These are phyloP conservation scores for Rhizoglyphus robini DNA, from an alignment of 1,140 invertebrate species.

Conservation along the genomic window DNA sequence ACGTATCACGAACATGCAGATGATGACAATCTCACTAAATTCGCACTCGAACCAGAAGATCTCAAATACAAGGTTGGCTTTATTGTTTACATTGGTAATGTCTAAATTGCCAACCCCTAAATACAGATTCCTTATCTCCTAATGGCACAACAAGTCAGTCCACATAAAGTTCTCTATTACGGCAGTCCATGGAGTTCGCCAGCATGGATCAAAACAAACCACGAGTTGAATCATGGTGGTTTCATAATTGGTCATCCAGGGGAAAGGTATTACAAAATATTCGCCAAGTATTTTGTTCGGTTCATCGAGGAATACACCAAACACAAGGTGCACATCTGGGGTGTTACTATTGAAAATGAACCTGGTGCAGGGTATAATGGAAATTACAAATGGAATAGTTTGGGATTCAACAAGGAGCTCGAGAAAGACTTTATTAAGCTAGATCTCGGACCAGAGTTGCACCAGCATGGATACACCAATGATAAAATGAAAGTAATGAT, in stretches of 20 bases:
- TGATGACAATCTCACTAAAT: conserved; percentile 46
- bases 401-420: conserved; percentile 35
- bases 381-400: conserved; percentile 35
- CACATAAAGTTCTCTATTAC: conserved; percentile 42
- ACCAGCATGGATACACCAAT: conserved; percentile 23
- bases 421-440: conserved; percentile 33
- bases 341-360: conserved; percentile 39
- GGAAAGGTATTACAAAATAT: conserved; percentile 36
- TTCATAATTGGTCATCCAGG: conserved; percentile 34
- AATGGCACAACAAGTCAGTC: conserved; percentile 36
- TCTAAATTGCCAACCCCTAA: conserved; percentile 9
- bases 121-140: conserved; percentile 50
- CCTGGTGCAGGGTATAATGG: conserved; percentile 32
- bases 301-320: conserved; percentile 26
- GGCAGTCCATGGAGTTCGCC: conserved; percentile 56
- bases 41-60: conserved; percentile 51
- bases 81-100: not conserved
- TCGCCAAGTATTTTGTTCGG: conserved; percentile 35
- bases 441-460: conserved; percentile 31
- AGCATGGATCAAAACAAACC: conserved; percentile 41
- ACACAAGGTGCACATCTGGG: conserved; percentile 32
- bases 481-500: conserved; percentile 22
- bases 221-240: conserved; percentile 35
- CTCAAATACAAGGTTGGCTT: conserved; percentile 44
- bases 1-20: conserved; percentile 53